These are phyloP conservation scores for Loris lydekkerianus DNA, from an alignment of 2,797 vertebrate species.

Conservation along the genomic window DNA sequence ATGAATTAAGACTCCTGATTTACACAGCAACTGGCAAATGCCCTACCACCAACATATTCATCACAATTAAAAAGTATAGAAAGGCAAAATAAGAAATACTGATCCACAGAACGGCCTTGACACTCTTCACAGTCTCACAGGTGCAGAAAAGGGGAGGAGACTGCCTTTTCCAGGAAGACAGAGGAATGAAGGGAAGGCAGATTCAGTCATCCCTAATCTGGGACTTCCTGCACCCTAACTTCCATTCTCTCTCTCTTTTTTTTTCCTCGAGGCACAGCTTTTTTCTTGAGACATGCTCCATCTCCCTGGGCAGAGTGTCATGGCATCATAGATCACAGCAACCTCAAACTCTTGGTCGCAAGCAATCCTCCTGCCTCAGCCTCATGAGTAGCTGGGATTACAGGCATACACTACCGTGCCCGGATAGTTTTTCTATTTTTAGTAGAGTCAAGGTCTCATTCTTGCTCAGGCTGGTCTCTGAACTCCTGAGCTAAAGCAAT, in stretches of 20 bases:
- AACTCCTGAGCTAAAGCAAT: too few relatives aligned
- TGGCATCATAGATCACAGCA: too few relatives aligned
- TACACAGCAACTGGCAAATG: neutral
- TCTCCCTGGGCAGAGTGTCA: too few relatives aligned
- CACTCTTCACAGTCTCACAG: neutral
- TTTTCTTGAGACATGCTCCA: too few relatives aligned
- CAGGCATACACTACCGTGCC: too few relatives aligned
- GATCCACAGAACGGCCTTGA: neutral
- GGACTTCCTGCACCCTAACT: neutral
- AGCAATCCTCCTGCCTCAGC: too few relatives aligned
- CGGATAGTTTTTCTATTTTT: too few relatives aligned
- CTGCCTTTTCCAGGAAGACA: neutral
- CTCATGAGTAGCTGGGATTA: too few relatives aligned
- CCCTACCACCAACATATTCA: neutral
- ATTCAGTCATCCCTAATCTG: neutral
- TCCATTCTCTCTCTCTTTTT: neutral
- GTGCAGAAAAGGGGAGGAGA: rapidly evolving
- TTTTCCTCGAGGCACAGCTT: too few relatives aligned
- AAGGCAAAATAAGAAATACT: neutral
- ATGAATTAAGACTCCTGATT: neutral
- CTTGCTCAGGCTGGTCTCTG: too few relatives aligned
- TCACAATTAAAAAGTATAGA: neutral
- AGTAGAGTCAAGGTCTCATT: too few relatives aligned
- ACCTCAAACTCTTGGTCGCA: too few relatives aligned
- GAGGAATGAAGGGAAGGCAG: neutral